Conservation (phyloP, 2,888 invertebrate genomes). For the Dendrolimus houi region DNA sequence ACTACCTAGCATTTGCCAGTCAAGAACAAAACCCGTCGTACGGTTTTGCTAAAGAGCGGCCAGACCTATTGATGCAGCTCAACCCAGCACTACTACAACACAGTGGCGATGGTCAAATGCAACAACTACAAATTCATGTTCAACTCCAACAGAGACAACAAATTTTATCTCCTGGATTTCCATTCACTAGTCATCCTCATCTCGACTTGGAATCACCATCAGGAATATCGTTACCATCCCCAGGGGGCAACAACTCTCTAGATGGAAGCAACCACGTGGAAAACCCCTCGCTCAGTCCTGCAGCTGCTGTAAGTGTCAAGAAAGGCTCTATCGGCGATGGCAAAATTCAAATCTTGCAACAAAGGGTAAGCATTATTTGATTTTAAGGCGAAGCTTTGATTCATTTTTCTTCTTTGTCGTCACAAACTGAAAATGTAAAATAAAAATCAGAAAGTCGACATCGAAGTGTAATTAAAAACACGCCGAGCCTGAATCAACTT, state of each 20-base stretch:
- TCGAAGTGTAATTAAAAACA: slow-evolving; percentile 47
- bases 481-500: slow-evolving; percentile 74
- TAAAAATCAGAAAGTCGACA: slow-evolving; percentile 33
- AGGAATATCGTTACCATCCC: slow-evolving; percentile 87
- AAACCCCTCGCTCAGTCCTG: slow-evolving; percentile 77
- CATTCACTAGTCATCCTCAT: slow-evolving; percentile 78
- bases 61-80: slow-evolving; percentile 76
- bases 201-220: slow-evolving; percentile 85
- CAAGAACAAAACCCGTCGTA: slow-evolving; percentile 75
- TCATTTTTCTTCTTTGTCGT: slow-evolving; percentile 51
- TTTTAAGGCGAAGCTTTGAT: slow-evolving; percentile 76
- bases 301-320: slow-evolving; percentile 82
- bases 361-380: slow-evolving; percentile 88
- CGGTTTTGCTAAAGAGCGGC: slow-evolving; percentile 78
- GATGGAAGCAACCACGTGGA: slow-evolving; percentile 79
- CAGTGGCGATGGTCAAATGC: slow-evolving; percentile 74
- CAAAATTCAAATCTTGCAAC: slow-evolving; percentile 83
- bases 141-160: slow-evolving; percentile 82
- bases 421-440: slow-evolving; percentile 10
- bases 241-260: slow-evolving; percentile 83
- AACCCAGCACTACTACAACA: slow-evolving; percentile 73
- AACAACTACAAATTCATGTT: slow-evolving; percentile 82
- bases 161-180: slow-evolving; percentile 76
- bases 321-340: slow-evolving; percentile 78
- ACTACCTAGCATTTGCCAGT: slow-evolving; percentile 62